Evolutionary conservation across 2,113 vertebrate species (phyloP), one percentile per base, ranked within the genome.

Genomic region (Bagarius yarrelli): DNA sequence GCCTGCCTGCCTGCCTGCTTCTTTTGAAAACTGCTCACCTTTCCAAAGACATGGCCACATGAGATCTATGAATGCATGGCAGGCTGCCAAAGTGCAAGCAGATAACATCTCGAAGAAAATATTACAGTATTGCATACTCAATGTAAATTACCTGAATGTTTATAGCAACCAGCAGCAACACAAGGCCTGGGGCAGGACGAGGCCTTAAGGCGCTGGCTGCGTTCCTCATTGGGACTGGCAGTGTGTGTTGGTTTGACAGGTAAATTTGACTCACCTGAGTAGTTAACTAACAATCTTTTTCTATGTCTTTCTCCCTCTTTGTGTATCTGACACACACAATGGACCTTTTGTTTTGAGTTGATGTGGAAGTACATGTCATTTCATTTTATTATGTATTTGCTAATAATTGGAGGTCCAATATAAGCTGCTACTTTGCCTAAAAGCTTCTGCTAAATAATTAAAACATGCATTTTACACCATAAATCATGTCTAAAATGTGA

Each of bases 81-180:
- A 40, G 1, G 0, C 19, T 36, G 93, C 95, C 96, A 97, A 90
- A 88, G 57, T 47, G 15, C 66, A 77, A 85, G 82, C 82, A 91
- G 95, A 97, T 98, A 96, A 92, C 89, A 98, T 98, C 95, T 94
- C 87, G 88, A 93, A 94, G 94, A 93, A 96, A 96, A 95, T 93
- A 96, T 95, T 94, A 94, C 93, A 92, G 90, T 93, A 94, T 94
- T 93, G 92, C 94, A 95, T 94, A 91, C 90, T 93, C 94, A 85
- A 94, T 95, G 95, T 93, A 95, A 95, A 95, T 94, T 30, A 69
- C 82, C 91, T 64, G 86, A 13, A 64, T 98, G 98, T 99, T 98
- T 96, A 95, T 98, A 98, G 98, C 97, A 99, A 98, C 97, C 84
- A 90, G 89, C 85, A 87, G 92, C 94, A 99, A 98, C 96, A 99